These are phyloP conservation scores for Nesometra sesokonis DNA, from an alignment of 35 echinoderm and acorn worm genomes.

Conservation along the genomic window DNA sequence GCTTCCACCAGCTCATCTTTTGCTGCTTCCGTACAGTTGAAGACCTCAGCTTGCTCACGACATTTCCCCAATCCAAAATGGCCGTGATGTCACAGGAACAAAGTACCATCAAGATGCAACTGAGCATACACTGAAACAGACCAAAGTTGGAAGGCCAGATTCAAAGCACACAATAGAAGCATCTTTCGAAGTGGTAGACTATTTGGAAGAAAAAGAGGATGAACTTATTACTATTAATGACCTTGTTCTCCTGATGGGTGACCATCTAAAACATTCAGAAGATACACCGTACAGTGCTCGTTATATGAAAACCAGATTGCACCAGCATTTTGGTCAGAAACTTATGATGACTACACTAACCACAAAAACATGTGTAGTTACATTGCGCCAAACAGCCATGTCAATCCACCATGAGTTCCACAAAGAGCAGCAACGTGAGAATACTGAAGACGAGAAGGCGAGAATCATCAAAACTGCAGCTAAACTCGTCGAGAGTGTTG, in stretches of 20 bases:
- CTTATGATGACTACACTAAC: background rate
- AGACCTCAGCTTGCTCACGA: too few species aligned
- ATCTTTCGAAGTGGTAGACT: too few species aligned
- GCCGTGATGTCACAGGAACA: background rate
- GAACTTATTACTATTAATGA: constrained; percentile 11
- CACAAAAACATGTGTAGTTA: background rate
- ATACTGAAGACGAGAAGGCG: too few species aligned
- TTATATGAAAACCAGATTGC: background rate
- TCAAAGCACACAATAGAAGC: background rate
- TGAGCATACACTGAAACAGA: background rate
- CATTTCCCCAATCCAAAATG: too few species aligned
- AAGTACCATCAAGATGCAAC: background rate
- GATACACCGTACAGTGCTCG: too few species aligned
- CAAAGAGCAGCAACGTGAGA: background rate
- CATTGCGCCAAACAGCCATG: background rate
- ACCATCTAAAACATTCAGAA: background rate
- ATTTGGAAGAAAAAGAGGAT: too few species aligned
- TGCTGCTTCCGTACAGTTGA: too few species aligned
- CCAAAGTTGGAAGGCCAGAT: background rate
- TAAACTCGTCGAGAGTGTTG: constrained; percentile 1
- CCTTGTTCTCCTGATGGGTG: background rate
- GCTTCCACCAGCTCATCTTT: too few species aligned
- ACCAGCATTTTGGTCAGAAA: background rate
- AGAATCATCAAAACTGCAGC: background rate
- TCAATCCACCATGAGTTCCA: constrained; percentile 20